These are phyloP conservation scores for Crematogaster levior DNA, from an alignment of 2,888 invertebrate species.

Conservation along the genomic window DNA sequence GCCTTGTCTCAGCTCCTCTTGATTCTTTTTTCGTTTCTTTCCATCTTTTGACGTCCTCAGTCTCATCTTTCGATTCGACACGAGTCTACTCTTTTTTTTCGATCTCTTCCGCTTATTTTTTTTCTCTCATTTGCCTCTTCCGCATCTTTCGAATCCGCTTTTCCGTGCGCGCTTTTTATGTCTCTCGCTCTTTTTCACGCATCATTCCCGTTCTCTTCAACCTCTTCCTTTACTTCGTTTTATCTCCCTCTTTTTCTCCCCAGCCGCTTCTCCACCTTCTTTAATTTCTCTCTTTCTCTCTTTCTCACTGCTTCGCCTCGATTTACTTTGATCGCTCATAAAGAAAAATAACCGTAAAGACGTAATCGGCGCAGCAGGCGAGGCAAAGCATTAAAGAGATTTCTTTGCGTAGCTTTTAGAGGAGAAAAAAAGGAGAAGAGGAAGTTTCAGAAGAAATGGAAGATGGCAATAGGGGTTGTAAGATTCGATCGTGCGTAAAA, in stretches of 20 bases:
- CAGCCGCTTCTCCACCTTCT: conserved; percentile 29
- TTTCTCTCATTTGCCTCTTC: conserved; percentile 52
- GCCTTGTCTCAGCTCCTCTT: neutral
- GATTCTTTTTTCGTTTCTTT: conserved; percentile 6
- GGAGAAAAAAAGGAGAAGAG: neutral
- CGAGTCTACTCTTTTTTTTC: conserved; percentile 18
- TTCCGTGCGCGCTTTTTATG: conserved; percentile 44
- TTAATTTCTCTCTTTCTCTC: conserved; percentile 44
- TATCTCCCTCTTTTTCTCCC: neutral
- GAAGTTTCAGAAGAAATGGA: conserved; percentile 24
- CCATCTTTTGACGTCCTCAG: conserved; percentile 14
- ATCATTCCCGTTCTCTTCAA: conserved; percentile 26
- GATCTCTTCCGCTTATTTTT: conserved; percentile 17
- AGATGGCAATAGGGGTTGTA: conserved; percentile 37
- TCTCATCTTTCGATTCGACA: conserved; percentile 20
- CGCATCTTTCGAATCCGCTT: conserved; percentile 50
- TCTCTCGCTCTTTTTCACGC: conserved; percentile 51
- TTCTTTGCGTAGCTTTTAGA: conserved; percentile 47
- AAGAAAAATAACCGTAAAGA: conserved; percentile 60
- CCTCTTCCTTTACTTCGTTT: conserved; percentile 18
- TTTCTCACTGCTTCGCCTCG: conserved; percentile 40
- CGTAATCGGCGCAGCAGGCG: conserved; percentile 42
- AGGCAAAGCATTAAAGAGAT: conserved; percentile 41
- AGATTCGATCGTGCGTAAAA: conserved; percentile 41
- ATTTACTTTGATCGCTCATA: conserved; percentile 63